Conservation (phyloP, 2,113 vertebrate genomes). For the Tauraco erythrolophus region DNA sequence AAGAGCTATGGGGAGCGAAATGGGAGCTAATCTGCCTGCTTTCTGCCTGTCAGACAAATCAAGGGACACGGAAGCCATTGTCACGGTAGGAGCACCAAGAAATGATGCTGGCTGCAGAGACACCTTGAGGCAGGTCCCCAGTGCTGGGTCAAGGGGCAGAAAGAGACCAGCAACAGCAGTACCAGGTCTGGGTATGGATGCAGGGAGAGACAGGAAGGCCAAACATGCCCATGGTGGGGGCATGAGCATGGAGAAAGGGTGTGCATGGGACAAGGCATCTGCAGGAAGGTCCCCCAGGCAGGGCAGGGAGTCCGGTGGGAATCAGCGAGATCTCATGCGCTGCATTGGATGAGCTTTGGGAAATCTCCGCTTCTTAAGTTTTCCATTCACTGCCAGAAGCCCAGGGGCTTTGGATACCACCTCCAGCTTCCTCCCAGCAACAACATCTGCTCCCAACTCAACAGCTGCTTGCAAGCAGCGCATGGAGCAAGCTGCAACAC, state of each 20-base stretch:
- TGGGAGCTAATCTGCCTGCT: not conserved
- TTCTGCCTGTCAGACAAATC: not conserved
- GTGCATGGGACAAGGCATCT: not conserved
- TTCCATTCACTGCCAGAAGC: not conserved
- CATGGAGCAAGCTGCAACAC: not conserved
- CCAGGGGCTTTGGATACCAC: not conserved
- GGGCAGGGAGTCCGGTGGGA: not conserved
- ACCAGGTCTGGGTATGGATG: not conserved
- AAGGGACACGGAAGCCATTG: not conserved
- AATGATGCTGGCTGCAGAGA: not conserved
- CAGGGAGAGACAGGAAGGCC: not conserved
- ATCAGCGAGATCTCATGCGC: rapidly evolving
- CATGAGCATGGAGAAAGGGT: not conserved
- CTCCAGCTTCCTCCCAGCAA: not conserved
- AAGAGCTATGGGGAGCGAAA: not conserved
- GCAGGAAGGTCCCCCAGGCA: not conserved
- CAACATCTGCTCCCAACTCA: too few relatives aligned
- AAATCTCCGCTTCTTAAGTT: not conserved
- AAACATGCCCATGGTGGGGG: not conserved
- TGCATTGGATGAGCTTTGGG: not conserved
- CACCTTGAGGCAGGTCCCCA: not conserved
- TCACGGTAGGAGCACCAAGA: not conserved
- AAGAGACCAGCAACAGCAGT: not conserved
- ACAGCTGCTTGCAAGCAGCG: not conserved
- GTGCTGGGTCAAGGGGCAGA: not conserved